These are phyloP conservation scores for Plemyria rubiginata DNA, from an alignment of 2,888 invertebrate species.

Conservation along the genomic window DNA sequence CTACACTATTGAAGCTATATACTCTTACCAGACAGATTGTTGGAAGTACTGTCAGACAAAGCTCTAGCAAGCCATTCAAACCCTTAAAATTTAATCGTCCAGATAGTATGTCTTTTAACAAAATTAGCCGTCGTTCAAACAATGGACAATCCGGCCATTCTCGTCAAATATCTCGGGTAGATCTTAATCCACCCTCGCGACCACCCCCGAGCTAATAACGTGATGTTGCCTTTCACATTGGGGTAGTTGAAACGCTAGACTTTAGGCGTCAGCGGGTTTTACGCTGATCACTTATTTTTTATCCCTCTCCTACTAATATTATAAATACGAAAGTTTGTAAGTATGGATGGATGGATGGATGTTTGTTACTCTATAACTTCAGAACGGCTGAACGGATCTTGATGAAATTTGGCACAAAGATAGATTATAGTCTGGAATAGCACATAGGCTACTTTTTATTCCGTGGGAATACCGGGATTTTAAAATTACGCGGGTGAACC, in stretches of 20 bases:
- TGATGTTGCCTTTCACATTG: conserved; percentile 47
- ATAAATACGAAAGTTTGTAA: too few relatives aligned
- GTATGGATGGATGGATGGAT: too few relatives aligned
- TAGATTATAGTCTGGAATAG: too few relatives aligned
- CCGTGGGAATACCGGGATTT: too few relatives aligned
- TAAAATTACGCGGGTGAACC: too few relatives aligned
- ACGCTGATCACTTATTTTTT: neutral
- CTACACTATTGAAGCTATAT: too few relatives aligned
- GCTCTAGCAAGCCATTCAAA: conserved; percentile 5
- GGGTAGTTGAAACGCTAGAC: conserved; percentile 10
- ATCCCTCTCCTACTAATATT: too few relatives aligned
- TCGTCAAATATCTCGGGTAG: conserved; percentile 75
- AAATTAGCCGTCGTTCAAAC: conserved; percentile 58
- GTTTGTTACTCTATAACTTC: too few relatives aligned
- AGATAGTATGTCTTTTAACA: conserved; percentile 41
- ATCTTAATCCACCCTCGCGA: conserved; percentile 66
- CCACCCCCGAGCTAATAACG: conserved; percentile 58
- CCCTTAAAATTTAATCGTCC: conserved; percentile 38
- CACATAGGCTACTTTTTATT: too few relatives aligned
- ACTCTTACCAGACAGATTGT: too few relatives aligned
- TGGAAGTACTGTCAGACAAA: conserved; percentile 6
- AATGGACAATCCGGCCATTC: conserved; percentile 59
- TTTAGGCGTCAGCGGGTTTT: neutral
- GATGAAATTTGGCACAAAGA: too few relatives aligned
- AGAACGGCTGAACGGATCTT: too few relatives aligned